Base-by-base conservation (phyloP, 2,888 invertebrate species). In the Adela reaumurella region DNA sequence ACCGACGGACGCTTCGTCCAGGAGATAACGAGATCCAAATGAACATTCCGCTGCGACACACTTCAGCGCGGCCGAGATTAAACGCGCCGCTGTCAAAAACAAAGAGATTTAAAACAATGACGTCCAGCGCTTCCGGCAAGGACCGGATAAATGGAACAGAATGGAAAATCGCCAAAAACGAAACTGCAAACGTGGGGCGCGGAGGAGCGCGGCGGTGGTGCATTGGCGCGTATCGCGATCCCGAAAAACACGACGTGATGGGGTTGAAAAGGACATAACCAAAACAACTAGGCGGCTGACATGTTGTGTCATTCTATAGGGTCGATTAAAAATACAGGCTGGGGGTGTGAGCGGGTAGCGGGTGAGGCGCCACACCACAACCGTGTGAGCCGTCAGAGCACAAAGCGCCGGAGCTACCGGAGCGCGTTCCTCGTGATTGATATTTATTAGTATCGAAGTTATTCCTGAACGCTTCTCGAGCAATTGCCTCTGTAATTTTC, bases 361-460 rank as follows among this genome's bases (percentile, higher is more conserved):
- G 4, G 14, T 4, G 24, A 24, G 24, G 24, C 5, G 24, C 8
- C 24, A 6, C 5, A 24, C 24, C 24, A 6, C 24, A 4, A 4
- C 24, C 24, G 24, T 8, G 24, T 24, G 35, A 35, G 35, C 35
- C 35, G 14, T 14, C 35, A 57, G 58, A 56, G 61, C 57, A 71
- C 74, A 73, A 74, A 73, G 74, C 70, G 72, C n/a, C n/a, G n/a
- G n/a, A n/a, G 71, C 71, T 70, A 70, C 65, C 68, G 67, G 71
- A 69, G 67, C 72, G 68, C 14, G 35, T 35, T 35, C 14, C 35
- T 35, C 35, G 14, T 35, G 35, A 35, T 35, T 35, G 35, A 35
- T 35, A 35, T 35, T 24, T 35, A 35, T 35, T 35, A 3, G 35
- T 14, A 35, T 8, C 35, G 35, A 14, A 14, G 11, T 14, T 14